Evolutionary conservation across 2,113 vertebrate genomes (phyloP), one percentile per base, ranked within the genome.

Genomic region (Phaethornis superciliosus): DNA sequence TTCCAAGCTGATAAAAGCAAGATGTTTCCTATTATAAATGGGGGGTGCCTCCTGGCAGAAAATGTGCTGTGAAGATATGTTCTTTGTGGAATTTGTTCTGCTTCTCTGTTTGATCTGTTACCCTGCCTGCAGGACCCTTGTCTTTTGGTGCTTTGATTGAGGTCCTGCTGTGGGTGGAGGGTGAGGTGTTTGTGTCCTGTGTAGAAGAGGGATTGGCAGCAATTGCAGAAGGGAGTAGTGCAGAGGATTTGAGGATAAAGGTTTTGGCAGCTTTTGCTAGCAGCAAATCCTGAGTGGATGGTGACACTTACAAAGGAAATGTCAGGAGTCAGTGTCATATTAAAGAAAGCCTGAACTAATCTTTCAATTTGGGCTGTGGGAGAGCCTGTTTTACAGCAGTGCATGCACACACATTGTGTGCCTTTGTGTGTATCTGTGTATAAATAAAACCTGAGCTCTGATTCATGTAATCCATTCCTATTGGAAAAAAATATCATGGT

Each of bases 311-410:
- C 19, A 75, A 85, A 91, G 85, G 69, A 77, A 49, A 16, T 71
- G 82, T 88, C 87, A 70, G 91, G 56, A 89, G 37, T 40, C 8
- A 0, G 56, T 56, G 88, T 24, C 24, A 16, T 68, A 11, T 37
- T 42, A 78, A 90, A 84, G 83, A 79, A 92, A 91, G 67, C 79
- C 85, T 64, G 79, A 94, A 83, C 71, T 78, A 67, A 93, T 96
- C 81, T 83, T 93, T 80, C 85, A 19, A 3, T 85, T 70, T 81
- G 68, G 30, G n/a, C 71, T 70, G 15, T 46, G 58, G 65, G 80
- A 78, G 32, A 90, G 60, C 12, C 59, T 67, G 67, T 59, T 70
- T 27, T 35, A 23, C 32, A 35, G 75, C 2, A 12, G 15, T 27
- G 28, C 10, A 54, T 27, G 51, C 23, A 18, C 0, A 15, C 35